phyloP scores from a whole-genome alignment of 1,140 invertebrate species.

The Caenorhabditis inopinata region DNA sequence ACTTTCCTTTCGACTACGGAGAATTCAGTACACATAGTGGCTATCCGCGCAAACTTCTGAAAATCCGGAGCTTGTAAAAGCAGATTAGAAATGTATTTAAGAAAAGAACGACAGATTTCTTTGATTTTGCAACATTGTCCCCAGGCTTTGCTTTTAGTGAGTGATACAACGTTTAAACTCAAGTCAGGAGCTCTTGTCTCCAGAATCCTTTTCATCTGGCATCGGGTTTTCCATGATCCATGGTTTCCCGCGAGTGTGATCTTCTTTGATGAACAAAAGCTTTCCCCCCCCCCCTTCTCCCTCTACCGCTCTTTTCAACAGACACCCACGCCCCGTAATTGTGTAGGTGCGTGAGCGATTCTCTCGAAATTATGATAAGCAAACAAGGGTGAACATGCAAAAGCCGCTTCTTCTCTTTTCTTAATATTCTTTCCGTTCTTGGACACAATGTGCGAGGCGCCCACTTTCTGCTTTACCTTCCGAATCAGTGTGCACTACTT shows the following conservation, averaged over 20 bases:
- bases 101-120: too few relatives aligned
- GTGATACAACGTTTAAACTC: too few relatives aligned
- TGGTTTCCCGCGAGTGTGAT: neutral
- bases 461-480: neutral
- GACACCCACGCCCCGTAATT: conserved; percentile 24
- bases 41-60: too few relatives aligned
- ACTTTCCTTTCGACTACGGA: too few relatives aligned
- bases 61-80: too few relatives aligned
- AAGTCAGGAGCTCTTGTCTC: too few relatives aligned
- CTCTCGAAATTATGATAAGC: conserved; percentile 33
- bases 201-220: too few relatives aligned
- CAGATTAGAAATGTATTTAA: too few relatives aligned
- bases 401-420: conserved; percentile 24
- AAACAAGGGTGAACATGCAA: conserved; percentile 34
- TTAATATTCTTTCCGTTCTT: neutral
- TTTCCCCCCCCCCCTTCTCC: neutral
- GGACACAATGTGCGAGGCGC: neutral
- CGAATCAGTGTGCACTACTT: neutral
- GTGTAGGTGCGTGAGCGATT: conserved; percentile 29
- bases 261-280: neutral
- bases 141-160: too few relatives aligned
- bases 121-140: too few relatives aligned
- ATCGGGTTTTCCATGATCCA: too few relatives aligned
- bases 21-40: too few relatives aligned
- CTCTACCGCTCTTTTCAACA: neutral